Evolutionary conservation across 2,113 vertebrate species (phyloP).

Genomic region (Electrona antarctica): DNA sequence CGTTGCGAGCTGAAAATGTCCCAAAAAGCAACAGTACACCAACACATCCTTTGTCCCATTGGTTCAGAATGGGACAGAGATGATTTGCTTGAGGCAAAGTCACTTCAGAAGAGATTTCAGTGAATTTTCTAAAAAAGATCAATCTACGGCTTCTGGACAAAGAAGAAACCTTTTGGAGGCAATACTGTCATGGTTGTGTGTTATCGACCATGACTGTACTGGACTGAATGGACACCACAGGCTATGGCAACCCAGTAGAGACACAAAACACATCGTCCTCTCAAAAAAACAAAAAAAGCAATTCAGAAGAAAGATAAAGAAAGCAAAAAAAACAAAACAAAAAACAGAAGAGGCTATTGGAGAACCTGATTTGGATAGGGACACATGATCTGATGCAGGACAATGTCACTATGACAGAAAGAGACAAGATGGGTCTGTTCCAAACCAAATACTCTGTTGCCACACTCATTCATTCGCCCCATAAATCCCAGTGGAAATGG

Average conservation of each 20-base stretch:
- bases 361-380: conserved; percentile 65
- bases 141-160: background rate
- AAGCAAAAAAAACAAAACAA: conserved; percentile 10
- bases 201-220: conserved; percentile 2
- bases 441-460: conserved; percentile 57
- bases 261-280: conserved; percentile 59
- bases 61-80: conserved; percentile 21
- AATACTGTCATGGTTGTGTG: background rate
- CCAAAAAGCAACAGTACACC: conserved; percentile 30
- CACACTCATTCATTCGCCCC: conserved; percentile 9
- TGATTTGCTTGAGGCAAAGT: conserved; percentile 27
- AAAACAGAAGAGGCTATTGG: conserved; percentile 49
- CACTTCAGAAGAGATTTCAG: conserved; percentile 12
- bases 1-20: background rate
- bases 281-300: conserved; percentile 17
- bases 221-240: conserved; percentile 61
- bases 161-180: conserved; percentile 3
- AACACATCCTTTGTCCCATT: conserved; percentile 10
- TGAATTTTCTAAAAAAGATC: conserved; percentile 47
- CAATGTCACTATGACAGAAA: conserved; percentile 22
- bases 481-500: conserved; percentile 17
- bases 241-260: conserved; percentile 60
- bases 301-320: conserved; percentile 10
- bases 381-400: conserved; percentile 59
- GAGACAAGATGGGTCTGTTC: conserved; percentile 46